These are phyloP conservation scores for Protodeltote pygarga DNA, from an alignment of 2,888 invertebrate species.

Conservation along the genomic window DNA sequence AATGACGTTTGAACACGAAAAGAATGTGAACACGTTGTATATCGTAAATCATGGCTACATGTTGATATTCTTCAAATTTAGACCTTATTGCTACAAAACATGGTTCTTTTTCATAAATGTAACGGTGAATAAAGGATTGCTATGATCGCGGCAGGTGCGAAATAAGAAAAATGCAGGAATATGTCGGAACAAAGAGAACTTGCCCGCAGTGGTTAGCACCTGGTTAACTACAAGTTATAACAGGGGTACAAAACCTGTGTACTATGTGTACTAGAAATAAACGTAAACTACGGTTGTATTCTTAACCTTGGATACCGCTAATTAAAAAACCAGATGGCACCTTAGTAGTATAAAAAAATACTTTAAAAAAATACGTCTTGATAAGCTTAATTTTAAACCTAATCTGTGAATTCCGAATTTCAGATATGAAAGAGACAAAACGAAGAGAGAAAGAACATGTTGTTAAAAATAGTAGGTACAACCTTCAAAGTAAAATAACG, in stretches of 20 bases:
- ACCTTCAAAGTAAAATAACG: conserved; percentile 29
- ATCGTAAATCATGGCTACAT: conserved; percentile 28
- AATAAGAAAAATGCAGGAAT: conserved; percentile 58
- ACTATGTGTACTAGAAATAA: conserved; percentile 27
- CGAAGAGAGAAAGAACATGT: no score
- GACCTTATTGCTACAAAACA: conserved; percentile 26
- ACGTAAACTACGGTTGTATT: conserved; percentile 25
- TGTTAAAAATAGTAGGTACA: no score
- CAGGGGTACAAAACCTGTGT: conserved; percentile 29
- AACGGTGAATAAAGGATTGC: conserved; percentile 16
- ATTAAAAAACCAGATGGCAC: conserved; percentile 24
- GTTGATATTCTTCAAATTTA: conserved; percentile 3
- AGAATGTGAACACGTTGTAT: conserved; percentile 39
- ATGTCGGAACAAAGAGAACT: conserved; percentile 55
- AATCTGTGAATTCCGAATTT: no score
- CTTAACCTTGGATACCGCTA: conserved; percentile 25
- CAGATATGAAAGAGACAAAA: no score
- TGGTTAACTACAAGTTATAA: conserved; percentile 44
- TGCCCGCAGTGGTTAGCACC: conserved; percentile 56
- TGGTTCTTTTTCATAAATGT: conserved; percentile 5
- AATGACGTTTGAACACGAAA: conserved; percentile 47
- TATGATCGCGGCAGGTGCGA: conserved; percentile 53
- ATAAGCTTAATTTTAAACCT: no score
- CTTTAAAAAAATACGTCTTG: no score
- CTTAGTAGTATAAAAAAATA: no score